A percentile compares a stretch with the other conserved stretches of the same genome.
Evolutionary conservation across 2,888 invertebrate species (phyloP).

Genomic region (Portevinia maculata): DNA sequence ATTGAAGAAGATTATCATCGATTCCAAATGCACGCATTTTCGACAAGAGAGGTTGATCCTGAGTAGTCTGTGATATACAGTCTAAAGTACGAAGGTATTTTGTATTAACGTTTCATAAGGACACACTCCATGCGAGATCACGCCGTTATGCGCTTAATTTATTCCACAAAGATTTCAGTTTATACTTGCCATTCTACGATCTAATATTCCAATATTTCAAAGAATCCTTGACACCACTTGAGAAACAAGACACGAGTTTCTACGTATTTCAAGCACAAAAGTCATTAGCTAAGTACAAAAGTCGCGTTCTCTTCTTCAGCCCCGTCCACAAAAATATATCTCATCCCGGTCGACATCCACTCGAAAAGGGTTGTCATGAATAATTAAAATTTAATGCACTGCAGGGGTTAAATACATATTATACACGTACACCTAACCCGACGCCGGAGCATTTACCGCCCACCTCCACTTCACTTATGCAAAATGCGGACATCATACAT

Average conservation of each 20-base stretch:
- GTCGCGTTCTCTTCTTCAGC: constrained; percentile 4
- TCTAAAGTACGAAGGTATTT: no score
- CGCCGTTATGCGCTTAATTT: not conserved
- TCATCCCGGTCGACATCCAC: constrained; percentile 10
- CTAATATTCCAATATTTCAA: not conserved
- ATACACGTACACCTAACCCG: constrained; percentile 55
- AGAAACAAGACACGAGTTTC: not conserved
- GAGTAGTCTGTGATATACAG: no score
- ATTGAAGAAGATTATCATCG: no score
- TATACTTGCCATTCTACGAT: not conserved
- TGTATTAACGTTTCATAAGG: not conserved
- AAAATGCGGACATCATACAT: constrained; percentile 65
- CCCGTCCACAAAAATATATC: not conserved
- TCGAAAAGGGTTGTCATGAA: constrained; percentile 79
- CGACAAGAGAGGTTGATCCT: no score
- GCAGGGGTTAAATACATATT: constrained; percentile 80
- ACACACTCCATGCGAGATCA: not conserved
- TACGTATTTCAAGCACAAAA: constrained; percentile 21
- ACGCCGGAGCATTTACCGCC: not conserved
- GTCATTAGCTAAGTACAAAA: constrained; percentile 31
- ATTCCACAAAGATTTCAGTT: not conserved
- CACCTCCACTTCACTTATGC: constrained; percentile 16
- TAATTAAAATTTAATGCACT: constrained; percentile 82
- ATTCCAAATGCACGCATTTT: no score
- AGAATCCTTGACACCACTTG: not conserved